Conservation (phyloP, 37 sponge, comb jelly and placozoan genomes). For the Petrosia ficiformis region DNA sequence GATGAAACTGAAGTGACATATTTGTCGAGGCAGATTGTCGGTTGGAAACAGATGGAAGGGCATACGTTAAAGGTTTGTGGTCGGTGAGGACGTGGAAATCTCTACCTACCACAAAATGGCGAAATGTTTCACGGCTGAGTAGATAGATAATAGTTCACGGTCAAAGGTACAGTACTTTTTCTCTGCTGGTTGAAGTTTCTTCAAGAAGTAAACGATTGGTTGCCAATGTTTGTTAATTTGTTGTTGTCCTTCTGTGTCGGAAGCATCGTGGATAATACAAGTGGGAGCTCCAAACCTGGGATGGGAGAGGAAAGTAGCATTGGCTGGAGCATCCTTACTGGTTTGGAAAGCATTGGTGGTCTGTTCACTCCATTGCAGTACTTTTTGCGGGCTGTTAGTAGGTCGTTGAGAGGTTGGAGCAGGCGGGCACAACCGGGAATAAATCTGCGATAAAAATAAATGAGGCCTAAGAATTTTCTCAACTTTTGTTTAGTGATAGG, state of each 20-base stretch:
- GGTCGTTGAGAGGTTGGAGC: slow-evolving; percentile 20
- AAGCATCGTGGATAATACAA: slow-evolving; percentile 17
- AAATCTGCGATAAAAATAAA: slow-evolving; percentile 51
- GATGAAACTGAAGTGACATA: too few relatives aligned
- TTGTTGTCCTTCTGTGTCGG: slow-evolving; percentile 3
- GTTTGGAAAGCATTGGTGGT: slow-evolving; percentile 8
- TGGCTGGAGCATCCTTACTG: slow-evolving; percentile 22
- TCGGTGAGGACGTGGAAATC: slow-evolving; percentile 30
- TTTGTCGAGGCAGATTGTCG: too few relatives aligned
- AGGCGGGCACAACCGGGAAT: slow-evolving; percentile 29
- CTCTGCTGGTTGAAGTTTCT: slow-evolving; percentile 28
- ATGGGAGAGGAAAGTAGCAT: slow-evolving; percentile 8
- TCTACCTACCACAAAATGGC: slow-evolving; percentile 39
- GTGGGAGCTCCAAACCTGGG: slow-evolving; percentile 9
- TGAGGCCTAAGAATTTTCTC: slow-evolving; percentile 31
- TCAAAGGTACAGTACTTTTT: slow-evolving; percentile 41
- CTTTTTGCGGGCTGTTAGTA: neutral
- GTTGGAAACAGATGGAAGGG: too few relatives aligned
- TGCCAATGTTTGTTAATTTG: neutral
- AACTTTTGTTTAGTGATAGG: neutral
- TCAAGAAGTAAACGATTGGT: neutral
- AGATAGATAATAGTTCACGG: slow-evolving; percentile 43
- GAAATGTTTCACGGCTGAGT: slow-evolving; percentile 36
- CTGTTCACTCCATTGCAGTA: slow-evolving; percentile 10
- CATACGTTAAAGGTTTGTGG: slow-evolving; percentile 15